These are phyloP conservation scores for Enhydra lutris DNA, from an alignment of 2,113 vertebrate genomes.

Conservation along the genomic window DNA sequence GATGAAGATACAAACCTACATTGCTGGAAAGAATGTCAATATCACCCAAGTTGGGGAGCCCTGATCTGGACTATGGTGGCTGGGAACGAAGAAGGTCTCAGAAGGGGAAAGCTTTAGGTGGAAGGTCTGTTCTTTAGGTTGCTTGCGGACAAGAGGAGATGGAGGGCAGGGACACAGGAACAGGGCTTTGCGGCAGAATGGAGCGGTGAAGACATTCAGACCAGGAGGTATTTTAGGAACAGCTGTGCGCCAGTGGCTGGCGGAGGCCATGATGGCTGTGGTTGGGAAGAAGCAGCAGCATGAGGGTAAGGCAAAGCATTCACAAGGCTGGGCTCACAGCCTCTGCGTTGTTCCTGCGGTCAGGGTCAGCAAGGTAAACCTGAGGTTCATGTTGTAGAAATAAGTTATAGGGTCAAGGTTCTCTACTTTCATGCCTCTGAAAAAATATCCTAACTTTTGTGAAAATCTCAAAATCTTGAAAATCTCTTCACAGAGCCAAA, in stretches of 20 bases:
- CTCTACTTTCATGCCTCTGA: background rate
- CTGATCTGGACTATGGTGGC: background rate
- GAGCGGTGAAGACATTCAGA: background rate
- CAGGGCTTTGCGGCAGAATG: background rate
- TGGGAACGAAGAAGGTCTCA: background rate
- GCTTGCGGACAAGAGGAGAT: background rate
- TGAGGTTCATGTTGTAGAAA: background rate
- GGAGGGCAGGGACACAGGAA: background rate
- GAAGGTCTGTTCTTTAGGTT: background rate
- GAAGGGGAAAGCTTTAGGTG: background rate
- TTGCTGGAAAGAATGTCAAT: background rate
- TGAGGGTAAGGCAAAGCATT: accelerated
- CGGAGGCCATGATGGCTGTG: background rate
- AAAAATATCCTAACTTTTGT: background rate
- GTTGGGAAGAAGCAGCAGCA: background rate
- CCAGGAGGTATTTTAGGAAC: background rate
- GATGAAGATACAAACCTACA: background rate
- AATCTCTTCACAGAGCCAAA: background rate
- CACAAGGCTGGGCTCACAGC: accelerated
- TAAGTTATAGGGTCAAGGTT: background rate
- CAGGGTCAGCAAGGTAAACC: background rate
- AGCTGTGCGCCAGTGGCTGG: accelerated
- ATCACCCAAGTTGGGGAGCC: background rate
- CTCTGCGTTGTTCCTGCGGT: background rate
- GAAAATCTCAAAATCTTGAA: background rate